These are phyloP conservation scores for Scaptomyza reducta DNA, from an alignment of 2,888 invertebrate species.

Conservation along the genomic window DNA sequence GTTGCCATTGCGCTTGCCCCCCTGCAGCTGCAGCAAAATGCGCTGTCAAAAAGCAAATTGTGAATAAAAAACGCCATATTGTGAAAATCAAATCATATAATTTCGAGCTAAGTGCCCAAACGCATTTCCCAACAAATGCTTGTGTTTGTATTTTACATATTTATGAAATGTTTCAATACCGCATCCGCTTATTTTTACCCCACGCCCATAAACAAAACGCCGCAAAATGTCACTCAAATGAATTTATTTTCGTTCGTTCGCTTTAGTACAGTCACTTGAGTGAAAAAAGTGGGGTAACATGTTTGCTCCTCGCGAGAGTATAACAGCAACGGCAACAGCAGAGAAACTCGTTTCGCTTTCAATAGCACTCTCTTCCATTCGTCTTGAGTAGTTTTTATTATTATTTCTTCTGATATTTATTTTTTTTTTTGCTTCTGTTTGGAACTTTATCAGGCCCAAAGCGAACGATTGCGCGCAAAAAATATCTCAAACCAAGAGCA, in stretches of 20 bases:
- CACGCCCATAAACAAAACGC: conserved; percentile 78
- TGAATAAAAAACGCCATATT: conserved; percentile 73
- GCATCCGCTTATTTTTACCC: conserved; percentile 51
- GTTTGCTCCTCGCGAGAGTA: conserved; percentile 16
- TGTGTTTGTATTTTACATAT: conserved; percentile 20
- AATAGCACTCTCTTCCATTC: conserved; percentile 20
- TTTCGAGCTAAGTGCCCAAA: neutral
- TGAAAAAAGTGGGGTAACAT: conserved; percentile 41
- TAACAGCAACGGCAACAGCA: conserved; percentile 1
- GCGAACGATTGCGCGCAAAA: conserved; percentile 68
- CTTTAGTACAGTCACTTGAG: conserved; percentile 80
- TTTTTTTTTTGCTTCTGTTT: conserved; percentile 65
- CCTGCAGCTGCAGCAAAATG: conserved; percentile 61
- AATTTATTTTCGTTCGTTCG: conserved; percentile 57
- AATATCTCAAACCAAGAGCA: conserved; percentile 51
- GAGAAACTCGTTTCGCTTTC: conserved; percentile 53
- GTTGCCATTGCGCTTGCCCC: conserved; percentile 29
- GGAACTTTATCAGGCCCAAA: conserved; percentile 68
- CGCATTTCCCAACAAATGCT: conserved; percentile 1
- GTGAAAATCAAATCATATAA: conserved; percentile 31
- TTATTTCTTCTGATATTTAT: conserved; percentile 30
- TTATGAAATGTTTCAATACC: conserved; percentile 23
- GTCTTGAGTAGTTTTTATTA: conserved; percentile 52
- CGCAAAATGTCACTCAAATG: conserved; percentile 60
- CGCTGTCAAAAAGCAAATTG: conserved; percentile 47